Conservation (phyloP, 2,888 invertebrate species). For the Vannuccia rotundouncinata region DNA sequence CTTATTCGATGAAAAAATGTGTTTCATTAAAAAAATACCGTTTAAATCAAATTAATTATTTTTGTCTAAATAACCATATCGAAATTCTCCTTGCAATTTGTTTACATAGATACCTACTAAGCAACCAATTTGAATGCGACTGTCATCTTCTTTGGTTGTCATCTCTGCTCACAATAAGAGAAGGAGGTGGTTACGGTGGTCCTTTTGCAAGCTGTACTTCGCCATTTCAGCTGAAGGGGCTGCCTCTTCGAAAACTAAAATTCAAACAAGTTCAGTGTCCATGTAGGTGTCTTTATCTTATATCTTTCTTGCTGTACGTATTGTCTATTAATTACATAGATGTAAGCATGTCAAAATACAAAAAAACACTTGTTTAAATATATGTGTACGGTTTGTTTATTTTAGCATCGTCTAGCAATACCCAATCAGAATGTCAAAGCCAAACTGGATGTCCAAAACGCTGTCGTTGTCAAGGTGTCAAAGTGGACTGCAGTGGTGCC, state of each 20-base stretch:
- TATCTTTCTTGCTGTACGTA: too few relatives aligned
- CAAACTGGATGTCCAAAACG: not conserved
- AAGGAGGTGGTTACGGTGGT: not conserved
- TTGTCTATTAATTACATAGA: too few relatives aligned
- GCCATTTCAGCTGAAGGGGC: not conserved
- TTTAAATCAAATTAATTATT: too few relatives aligned
- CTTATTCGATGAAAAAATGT: too few relatives aligned
- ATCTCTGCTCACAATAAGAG: not conserved
- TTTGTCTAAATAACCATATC: too few relatives aligned
- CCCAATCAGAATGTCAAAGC: not conserved
- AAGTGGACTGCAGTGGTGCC: not conserved
- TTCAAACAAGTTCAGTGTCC: not conserved
- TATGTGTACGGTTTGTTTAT: too few relatives aligned
- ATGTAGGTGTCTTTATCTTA: too few relatives aligned
- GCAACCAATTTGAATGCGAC: not conserved
- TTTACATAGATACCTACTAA: not conserved
- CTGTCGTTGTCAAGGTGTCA: not conserved
- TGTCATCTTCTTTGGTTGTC: not conserved
- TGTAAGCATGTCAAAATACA: too few relatives aligned
- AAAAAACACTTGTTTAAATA: too few relatives aligned
- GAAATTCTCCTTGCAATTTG: too few relatives aligned
- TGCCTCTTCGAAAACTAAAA: not conserved
- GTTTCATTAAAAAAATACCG: too few relatives aligned
- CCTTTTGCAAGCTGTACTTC: not conserved
- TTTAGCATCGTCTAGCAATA: too few relatives aligned